Evolutionary conservation across 1,140 invertebrate genomes (phyloP).

Genomic region (Saccostrea cuccullata): DNA sequence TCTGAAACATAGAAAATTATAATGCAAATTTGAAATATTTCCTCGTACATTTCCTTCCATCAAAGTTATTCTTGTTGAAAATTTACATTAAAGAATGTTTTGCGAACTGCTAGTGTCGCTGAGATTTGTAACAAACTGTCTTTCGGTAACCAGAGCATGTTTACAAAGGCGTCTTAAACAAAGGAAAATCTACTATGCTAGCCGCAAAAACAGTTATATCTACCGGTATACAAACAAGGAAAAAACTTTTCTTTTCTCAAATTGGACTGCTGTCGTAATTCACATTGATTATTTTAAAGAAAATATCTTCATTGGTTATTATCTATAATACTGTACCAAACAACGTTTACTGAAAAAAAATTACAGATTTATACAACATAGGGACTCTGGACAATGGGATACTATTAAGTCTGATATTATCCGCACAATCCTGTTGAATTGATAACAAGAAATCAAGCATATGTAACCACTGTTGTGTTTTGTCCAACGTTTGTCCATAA

Average conservation of each 20-base stretch:
- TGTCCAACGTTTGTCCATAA: background rate
- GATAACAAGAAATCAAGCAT: constrained; percentile 25
- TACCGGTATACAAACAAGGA: too few species aligned
- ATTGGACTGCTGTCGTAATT: too few species aligned
- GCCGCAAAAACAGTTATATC: background rate
- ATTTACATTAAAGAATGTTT: constrained; percentile 40
- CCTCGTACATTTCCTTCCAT: constrained; percentile 42
- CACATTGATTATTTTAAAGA: background rate
- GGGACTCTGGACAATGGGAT: background rate
- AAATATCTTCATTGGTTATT: background rate
- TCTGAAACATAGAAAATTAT: constrained; percentile 32
- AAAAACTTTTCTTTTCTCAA: too few species aligned
- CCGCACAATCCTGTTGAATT: constrained; percentile 16
- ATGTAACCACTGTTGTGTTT: constrained; percentile 20
- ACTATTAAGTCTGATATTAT: constrained; percentile 22
- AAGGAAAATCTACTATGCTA: background rate
- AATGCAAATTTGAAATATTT: constrained; percentile 39
- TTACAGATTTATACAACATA: background rate
- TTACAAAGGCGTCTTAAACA: background rate
- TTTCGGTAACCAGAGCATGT: background rate
- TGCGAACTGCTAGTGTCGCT: constrained; percentile 5
- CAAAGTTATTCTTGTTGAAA: constrained; percentile 26
- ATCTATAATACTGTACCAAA: background rate
- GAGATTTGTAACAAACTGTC: background rate
- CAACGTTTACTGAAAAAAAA: background rate